Evolutionary conservation across 2,888 invertebrate genomes (phyloP).

Genomic region (Ichneumoninae sp.): DNA sequence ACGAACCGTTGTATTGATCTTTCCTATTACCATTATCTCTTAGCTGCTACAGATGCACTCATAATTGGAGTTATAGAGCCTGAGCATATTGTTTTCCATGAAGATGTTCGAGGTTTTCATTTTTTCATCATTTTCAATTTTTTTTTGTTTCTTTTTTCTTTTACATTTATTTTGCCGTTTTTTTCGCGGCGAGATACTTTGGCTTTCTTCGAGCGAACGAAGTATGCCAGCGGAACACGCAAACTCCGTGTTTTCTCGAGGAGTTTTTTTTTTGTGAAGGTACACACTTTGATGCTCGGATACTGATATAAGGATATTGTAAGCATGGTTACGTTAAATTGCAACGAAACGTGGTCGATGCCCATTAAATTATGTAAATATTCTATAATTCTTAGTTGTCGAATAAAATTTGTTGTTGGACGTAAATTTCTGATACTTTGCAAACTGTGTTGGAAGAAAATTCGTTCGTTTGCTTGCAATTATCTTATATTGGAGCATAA

Average conservation of each 20-base stretch:
- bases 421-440: background rate
- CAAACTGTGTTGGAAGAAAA: background rate
- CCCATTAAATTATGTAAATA: slow-evolving; percentile 34
- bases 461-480: background rate
- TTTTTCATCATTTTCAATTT: background rate
- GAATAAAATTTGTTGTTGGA: background rate
- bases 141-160: background rate
- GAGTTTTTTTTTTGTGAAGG: slow-evolving; percentile 5
- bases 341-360: slow-evolving; percentile 56
- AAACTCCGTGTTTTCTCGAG: slow-evolving; percentile 40
- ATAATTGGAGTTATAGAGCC: slow-evolving; percentile 17
- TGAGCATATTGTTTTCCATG: background rate
- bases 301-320: slow-evolving; percentile 48
- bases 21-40: slow-evolving; percentile 30
- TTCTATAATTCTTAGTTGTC: background rate
- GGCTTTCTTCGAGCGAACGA: slow-evolving; percentile 43
- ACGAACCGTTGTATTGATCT: slow-evolving; percentile 38
- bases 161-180: slow-evolving; percentile 8
- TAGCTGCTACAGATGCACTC: background rate
- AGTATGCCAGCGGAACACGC: slow-evolving; percentile 57
- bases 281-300: slow-evolving; percentile 18
- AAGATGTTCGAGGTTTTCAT: background rate
- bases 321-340: slow-evolving; percentile 39
- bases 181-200: slow-evolving; percentile 26
- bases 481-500: background rate